phyloP scores from a whole-genome alignment of 2,888 invertebrate genomes.

The Heliconius erato region DNA sequence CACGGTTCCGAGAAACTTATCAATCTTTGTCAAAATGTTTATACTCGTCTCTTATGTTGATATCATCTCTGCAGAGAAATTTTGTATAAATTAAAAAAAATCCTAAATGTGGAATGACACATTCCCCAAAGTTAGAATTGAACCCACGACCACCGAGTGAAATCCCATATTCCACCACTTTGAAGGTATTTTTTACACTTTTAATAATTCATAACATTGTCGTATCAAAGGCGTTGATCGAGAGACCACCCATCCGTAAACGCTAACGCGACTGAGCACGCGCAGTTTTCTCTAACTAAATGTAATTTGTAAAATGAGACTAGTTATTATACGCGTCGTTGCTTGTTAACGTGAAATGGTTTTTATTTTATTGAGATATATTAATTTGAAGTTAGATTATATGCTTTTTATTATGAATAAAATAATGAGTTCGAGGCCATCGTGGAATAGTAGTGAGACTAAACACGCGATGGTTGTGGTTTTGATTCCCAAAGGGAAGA shows the following conservation, averaged over 20 bases:
- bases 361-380: conserved; percentile 1
- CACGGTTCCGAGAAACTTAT: no score
- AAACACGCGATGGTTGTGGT: no score
- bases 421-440: no score
- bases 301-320: conserved; percentile 34
- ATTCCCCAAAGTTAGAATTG: not conserved
- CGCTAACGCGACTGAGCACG: conserved; percentile 30
- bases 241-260: conserved; percentile 33
- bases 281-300: conserved; percentile 32
- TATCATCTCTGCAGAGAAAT: no score
- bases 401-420: not conserved
- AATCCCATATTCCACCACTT: not conserved
- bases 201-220: conserved; percentile 9
- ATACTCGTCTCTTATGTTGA: no score
- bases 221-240: conserved; percentile 18
- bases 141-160: not conserved
- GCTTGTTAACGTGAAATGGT: conserved; percentile 38
- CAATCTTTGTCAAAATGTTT: no score
- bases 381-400: not conserved
- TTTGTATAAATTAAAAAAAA: no score
- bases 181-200: not conserved
- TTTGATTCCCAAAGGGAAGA: no score
- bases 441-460: no score
- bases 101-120: no score
- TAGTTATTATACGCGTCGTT: conserved; percentile 20